Evolutionary conservation across 92 coral and sea anemone genomes (phyloP).

Genomic region (Phenganax marumi): DNA sequence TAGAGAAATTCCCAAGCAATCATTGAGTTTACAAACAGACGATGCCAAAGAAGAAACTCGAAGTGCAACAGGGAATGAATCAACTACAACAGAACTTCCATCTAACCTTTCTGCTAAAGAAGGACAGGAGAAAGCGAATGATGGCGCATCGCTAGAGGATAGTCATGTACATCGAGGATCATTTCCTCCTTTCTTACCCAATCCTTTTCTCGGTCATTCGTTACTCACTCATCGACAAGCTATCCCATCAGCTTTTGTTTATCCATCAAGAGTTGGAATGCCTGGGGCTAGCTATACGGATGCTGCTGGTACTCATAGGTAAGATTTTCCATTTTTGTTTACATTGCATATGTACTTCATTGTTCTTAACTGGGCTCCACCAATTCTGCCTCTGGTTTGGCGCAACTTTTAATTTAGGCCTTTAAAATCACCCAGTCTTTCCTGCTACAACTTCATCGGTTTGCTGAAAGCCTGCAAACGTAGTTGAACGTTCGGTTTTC

Average conservation of each 20-base stretch:
- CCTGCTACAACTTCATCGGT: too few species aligned
- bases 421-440: too few species aligned
- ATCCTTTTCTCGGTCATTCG: conserved; percentile 39
- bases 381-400: too few species aligned
- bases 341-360: background rate
- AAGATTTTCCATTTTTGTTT: background rate
- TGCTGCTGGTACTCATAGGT: conserved; percentile 35
- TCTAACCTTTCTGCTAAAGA: background rate
- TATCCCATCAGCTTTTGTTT: conserved; percentile 45
- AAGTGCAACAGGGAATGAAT: background rate
- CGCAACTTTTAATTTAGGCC: too few species aligned
- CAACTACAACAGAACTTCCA: background rate
- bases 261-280: conserved; percentile 38
- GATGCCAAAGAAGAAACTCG: background rate
- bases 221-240: conserved; percentile 45
- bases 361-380: too few species aligned
- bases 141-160: background rate
- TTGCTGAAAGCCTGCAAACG: too few species aligned
- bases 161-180: conserved; percentile 13
- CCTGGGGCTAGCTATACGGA: conserved; percentile 29
- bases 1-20: conserved; percentile 10
- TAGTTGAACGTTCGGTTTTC: too few species aligned
- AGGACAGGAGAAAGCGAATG: background rate
- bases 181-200: conserved; percentile 25
- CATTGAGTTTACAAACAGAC: background rate